Conservation (phyloP, 1,140 invertebrate species). For the Trachymyrmex cornetzi region DNA sequence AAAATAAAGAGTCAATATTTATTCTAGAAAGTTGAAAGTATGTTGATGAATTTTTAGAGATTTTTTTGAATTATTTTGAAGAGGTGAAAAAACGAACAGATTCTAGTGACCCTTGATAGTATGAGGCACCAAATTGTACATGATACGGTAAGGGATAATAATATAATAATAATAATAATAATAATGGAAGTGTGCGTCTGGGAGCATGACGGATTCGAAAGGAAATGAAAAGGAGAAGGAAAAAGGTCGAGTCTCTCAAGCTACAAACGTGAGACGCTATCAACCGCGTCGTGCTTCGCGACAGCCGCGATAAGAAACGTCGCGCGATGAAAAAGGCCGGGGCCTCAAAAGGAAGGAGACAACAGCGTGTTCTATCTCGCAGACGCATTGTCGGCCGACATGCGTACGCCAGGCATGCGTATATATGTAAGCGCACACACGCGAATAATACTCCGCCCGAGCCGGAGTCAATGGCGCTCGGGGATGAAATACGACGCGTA, state of each 20-base stretch:
- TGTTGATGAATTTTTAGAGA: no score
- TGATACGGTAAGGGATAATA: no score
- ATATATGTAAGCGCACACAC: no score
- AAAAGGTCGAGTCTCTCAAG: slow-evolving; percentile 28
- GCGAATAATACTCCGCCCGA: slow-evolving; percentile 37
- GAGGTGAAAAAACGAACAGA: no score
- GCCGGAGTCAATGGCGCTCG: slow-evolving; percentile 81
- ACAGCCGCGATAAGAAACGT: slow-evolving; percentile 71
- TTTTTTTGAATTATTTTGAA: no score
- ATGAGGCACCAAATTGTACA: no score
- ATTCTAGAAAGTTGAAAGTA: no score
- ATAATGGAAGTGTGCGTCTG: background rate
- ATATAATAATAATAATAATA: background rate
- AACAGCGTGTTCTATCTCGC: slow-evolving; percentile 50
- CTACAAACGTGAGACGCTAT: slow-evolving; percentile 24
- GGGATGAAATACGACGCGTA: slow-evolving; percentile 82
- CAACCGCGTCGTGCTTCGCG: slow-evolving; percentile 52
- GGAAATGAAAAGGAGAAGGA: slow-evolving; percentile 20
- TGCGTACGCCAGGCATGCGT: slow-evolving; percentile 27
- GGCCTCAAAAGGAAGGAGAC: slow-evolving; percentile 62
- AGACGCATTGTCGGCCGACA: slow-evolving; percentile 62
- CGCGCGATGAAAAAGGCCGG: slow-evolving; percentile 56
- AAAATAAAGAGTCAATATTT: no score
- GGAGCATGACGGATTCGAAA: slow-evolving; percentile 18
- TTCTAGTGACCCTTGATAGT: no score